Percentiles rank a stretch among this genome's conserved stretches.
Conservation (phyloP, 1,140 invertebrate species). For the Ruditapes philippinarum region DNA sequence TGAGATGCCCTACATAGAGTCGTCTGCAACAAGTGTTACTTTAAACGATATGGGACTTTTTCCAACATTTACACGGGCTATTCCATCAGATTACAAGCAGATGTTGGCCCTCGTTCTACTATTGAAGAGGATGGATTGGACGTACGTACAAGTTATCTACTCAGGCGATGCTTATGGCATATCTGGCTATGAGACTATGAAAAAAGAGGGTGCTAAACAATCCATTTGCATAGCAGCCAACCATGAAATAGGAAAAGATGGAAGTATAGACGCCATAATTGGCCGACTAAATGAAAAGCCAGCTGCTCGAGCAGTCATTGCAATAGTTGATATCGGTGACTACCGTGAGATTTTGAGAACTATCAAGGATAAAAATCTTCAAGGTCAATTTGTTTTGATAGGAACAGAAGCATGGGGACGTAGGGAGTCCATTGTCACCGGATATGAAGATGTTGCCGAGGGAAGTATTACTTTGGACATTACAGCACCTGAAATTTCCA, state of each 20-base stretch:
- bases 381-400: conserved; percentile 74
- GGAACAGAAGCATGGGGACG: conserved; percentile 76
- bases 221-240: conserved; percentile 71
- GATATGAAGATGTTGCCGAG: conserved; percentile 68
- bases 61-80: conserved; percentile 92
- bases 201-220: conserved; percentile 38
- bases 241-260: conserved; percentile 65
- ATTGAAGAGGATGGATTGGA: conserved; percentile 75
- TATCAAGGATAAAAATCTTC: conserved; percentile 57
- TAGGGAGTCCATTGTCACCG: conserved; percentile 50
- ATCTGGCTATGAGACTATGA: conserved; percentile 47
- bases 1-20: conserved; percentile 92
- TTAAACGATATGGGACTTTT: conserved; percentile 89
- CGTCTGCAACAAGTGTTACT: conserved; percentile 88
- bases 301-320: conserved; percentile 74
- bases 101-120: conserved; percentile 89
- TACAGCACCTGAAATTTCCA: neutral
- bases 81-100: conserved; percentile 93
- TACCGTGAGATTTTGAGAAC: conserved; percentile 67
- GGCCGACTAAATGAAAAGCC: conserved; percentile 63
- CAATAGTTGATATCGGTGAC: conserved; percentile 66
- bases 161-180: conserved; percentile 41
- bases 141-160: conserved; percentile 77
- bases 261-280: conserved; percentile 55
- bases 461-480: conserved; percentile 74